Conservation (phyloP, 2,113 vertebrate genomes). For the Thamnaconus septentrionalis region DNA sequence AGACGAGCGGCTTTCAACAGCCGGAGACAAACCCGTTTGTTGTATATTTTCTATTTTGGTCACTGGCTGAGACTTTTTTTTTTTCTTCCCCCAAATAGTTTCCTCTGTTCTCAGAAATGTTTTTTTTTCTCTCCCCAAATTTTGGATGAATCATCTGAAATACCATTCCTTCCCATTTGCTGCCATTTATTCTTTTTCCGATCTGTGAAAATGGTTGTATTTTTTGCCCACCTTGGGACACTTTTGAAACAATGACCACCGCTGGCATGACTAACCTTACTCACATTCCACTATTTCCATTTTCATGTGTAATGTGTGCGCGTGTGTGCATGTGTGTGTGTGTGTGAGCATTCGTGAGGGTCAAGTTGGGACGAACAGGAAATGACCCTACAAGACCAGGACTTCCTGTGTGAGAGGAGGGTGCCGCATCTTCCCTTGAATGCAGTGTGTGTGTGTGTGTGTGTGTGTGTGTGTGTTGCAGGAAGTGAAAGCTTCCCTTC, state of each 20-base stretch:
- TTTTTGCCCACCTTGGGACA: not conserved
- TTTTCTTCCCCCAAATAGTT: conserved; percentile 3
- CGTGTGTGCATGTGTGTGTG: not conserved
- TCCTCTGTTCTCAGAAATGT: not conserved
- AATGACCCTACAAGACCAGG: conserved; percentile 32
- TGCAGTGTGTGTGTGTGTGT: conserved; percentile 4
- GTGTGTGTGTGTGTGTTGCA: conserved; percentile 8
- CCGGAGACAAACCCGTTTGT: conserved; percentile 15
- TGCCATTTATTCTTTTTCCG: not conserved
- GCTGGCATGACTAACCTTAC: not conserved
- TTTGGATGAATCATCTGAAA: conserved; percentile 30
- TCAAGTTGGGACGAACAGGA: conserved; percentile 54
- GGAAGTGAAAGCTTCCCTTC: too few species aligned
- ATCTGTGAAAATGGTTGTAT: not conserved
- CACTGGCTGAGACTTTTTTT: not conserved
- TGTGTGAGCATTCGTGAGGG: conserved; percentile 10
- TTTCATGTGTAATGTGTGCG: too few species aligned
- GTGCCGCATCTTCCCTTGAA: conserved; percentile 22
- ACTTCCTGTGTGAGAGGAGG: conserved; percentile 48
- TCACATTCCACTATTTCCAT: too few species aligned
- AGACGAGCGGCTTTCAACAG: conserved; percentile 7
- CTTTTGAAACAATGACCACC: conserved; percentile 1
- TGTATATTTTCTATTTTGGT: too few species aligned
- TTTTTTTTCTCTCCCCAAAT: conserved; percentile 1
- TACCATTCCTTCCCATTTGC: not conserved